Base-by-base conservation (phyloP, 1,140 invertebrate species). In the Temnothorax longispinosus region DNA sequence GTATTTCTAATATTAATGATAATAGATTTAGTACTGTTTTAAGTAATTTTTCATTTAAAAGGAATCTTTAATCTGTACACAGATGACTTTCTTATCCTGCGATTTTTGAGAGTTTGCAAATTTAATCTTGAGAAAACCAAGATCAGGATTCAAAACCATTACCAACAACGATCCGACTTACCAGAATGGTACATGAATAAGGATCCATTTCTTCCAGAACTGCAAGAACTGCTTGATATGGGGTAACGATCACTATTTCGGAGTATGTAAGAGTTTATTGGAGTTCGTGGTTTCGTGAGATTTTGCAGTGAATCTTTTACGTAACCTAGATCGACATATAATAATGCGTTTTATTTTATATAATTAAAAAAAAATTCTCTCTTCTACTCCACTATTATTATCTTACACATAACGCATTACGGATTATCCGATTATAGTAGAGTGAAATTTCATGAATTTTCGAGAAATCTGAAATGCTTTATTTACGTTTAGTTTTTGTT, bases 51-150 rank as follows among this genome's bases (percentile, higher is more conserved):
- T 27, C 18, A 32, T 18, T 52, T n/a, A 35, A 62, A 15, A 7
- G 2, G n/a, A 47, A 21, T n/a, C 4, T 13, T 80, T 81, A n/a
- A n/a, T 62, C 60, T 82, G 58, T 82, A 72, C 18, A 69, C 75
- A 92, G 96, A 97, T 85, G 96, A 96, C 54, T 95, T 96, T 74
- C 96, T 95, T 41, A 94, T 97, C 13, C 86, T 97, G 21, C 95
- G 96, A 60, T 97, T 97, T 93, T 88, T 97, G 62, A 94, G 96
- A 62, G 95, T 95, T 35, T 96, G 96, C 74, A 97, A 97, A 92
- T 97, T 96, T 90, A 94, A 97, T 87, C 80, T 96, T 0, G 96
- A 96, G 5, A 95, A 94, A 87, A 94, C 96, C 0, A 96, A 97
- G 89, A 92, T 84, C 47, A 97, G 97, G 91, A 90, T 97, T 0